Conservation (phyloP, 2,113 vertebrate genomes). For the Podarcis cretensis region DNA sequence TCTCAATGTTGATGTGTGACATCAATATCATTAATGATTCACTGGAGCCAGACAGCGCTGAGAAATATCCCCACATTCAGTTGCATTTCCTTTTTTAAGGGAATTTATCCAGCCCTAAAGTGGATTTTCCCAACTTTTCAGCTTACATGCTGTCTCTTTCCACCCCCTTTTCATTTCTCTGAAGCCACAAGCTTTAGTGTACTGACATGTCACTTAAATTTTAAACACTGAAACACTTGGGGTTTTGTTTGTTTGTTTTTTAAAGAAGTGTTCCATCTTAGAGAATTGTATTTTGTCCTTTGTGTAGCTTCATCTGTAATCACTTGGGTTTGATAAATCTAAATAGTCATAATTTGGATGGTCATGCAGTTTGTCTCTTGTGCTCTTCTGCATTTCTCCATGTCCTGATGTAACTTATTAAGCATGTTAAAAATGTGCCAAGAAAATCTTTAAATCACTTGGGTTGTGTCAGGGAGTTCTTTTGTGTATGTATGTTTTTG, state of each 20-base stretch:
- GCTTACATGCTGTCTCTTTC: not conserved
- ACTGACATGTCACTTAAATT: not conserved
- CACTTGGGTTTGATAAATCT: not conserved
- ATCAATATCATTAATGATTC: constrained; percentile 57
- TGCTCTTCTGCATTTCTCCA: not conserved
- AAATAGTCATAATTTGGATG: not conserved
- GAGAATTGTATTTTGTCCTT: not conserved
- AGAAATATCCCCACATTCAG: constrained; percentile 43
- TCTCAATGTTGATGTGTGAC: not conserved
- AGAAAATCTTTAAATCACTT: not conserved
- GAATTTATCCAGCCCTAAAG: constrained; percentile 33
- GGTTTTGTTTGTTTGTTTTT: not conserved
- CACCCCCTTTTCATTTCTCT: not conserved
- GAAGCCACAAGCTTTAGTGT: not conserved
- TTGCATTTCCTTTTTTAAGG: not conserved
- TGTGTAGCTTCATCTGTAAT: not conserved
- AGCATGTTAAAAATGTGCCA: not conserved
- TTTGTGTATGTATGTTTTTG: not conserved
- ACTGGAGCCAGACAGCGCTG: constrained; percentile 17
- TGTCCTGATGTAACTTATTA: not conserved
- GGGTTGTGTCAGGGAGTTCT: too few species aligned
- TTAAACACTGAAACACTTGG: not conserved
- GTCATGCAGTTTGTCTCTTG: not conserved
- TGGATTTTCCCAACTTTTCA: constrained; percentile 46
- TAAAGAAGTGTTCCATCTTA: not conserved